phyloP scores from a whole-genome alignment of 2,888 invertebrate genomes.

The Actias luna region DNA sequence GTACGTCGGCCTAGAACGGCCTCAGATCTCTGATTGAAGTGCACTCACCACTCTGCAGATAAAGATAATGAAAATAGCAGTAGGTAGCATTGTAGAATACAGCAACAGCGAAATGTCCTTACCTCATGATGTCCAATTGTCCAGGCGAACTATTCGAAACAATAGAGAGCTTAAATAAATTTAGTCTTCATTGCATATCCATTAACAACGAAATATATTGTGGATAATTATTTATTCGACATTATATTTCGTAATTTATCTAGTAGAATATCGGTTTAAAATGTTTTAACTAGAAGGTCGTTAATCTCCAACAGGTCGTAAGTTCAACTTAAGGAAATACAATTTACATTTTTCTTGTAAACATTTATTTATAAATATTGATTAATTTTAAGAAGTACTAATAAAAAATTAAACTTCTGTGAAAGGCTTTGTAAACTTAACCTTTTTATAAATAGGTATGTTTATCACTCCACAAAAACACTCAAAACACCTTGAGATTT shows the following conservation, averaged over 20 bases:
- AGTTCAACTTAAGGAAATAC: neutral
- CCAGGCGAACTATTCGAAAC: slow-evolving; percentile 50
- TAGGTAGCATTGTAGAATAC: slow-evolving; percentile 31
- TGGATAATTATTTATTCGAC: slow-evolving; percentile 51
- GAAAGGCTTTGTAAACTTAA: neutral
- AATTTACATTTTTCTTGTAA: neutral
- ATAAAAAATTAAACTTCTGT: neutral
- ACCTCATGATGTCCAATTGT: slow-evolving; percentile 38
- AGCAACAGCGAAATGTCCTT: slow-evolving; percentile 47
- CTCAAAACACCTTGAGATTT: too few relatives aligned
- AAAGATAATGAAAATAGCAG: slow-evolving; percentile 51
- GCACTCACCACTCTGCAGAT: slow-evolving; percentile 51
- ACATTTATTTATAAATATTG: neutral
- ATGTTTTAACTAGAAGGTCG: neutral
- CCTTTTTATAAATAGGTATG: neutral
- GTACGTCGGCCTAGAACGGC: slow-evolving; percentile 78
- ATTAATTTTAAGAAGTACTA: neutral
- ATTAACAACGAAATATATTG: slow-evolving; percentile 64
- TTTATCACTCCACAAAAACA: too few relatives aligned
- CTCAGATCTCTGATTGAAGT: slow-evolving; percentile 74
- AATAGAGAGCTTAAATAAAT: slow-evolving; percentile 44
- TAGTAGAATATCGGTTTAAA: slow-evolving; percentile 29
- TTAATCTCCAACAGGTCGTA: neutral
- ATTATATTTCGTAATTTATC: slow-evolving; percentile 39
- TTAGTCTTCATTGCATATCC: slow-evolving; percentile 51